Evolutionary conservation across 2,888 invertebrate genomes (phyloP), one percentile per base, ranked within the genome.

Genomic region (Patella ulyssiponensis): DNA sequence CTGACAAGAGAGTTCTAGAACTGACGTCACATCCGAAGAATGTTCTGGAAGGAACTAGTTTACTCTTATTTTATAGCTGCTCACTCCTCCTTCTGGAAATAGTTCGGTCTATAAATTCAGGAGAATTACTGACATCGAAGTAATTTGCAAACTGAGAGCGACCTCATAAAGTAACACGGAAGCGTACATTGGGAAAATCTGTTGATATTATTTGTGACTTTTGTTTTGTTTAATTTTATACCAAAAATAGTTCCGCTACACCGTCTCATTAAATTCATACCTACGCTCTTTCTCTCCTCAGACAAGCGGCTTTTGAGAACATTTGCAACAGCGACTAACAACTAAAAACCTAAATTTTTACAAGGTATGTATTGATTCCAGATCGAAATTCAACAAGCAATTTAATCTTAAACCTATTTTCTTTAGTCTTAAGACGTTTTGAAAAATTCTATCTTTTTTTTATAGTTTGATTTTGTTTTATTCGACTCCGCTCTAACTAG

Each of bases 21-120:
- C n/a, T 80, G 73, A 77, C 76, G 81, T 81, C 82, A 85, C 76
- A 78, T 84, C 85, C 83, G 78, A 12, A 72, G 84, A 85, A 82
- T 71, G 72, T 82, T 84, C 85, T 58, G 72, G 85, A 85, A 81
- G n/a, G 75, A 56, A 80, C 78, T 78, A 33, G 58, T 44, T 77
- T 72, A 76, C 81, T 7, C 11, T 51, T 20, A 69, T 14, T 56
- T n/a, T 64, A 64, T 44, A 44, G 17, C 23, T 3, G 20, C 20
- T 27, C n/a, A n/a, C n/a, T 52, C 44, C 64, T 33, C 15, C 44
- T 74, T 74, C 74, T 64, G 74, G 27, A 51, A 74, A 9, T 64
- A 73, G 51, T 23, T 23, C 54, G 44, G 44, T 9, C 44, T 44
- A 44, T 44, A 44, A 44, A 44, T 44, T 23, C 73, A n/a, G 20